These are phyloP conservation scores for Agrochola litura DNA, from an alignment of 2,888 invertebrate genomes.

Conservation along the genomic window DNA sequence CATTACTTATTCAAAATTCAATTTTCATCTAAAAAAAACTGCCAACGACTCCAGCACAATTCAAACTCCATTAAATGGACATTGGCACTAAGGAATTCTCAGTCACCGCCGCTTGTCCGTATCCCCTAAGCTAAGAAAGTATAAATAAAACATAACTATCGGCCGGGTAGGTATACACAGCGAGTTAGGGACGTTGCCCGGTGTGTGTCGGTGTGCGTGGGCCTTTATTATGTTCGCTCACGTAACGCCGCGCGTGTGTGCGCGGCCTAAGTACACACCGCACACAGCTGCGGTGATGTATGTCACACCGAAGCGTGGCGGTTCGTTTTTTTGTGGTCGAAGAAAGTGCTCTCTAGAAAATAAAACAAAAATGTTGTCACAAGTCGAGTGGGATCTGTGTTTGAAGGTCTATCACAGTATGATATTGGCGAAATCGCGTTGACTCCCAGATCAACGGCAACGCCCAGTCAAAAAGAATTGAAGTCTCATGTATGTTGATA, in stretches of 20 bases:
- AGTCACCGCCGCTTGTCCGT: slow-evolving; percentile 73
- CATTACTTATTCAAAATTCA: slow-evolving; percentile 26
- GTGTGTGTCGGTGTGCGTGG: slow-evolving; percentile 73
- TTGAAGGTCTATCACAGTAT: neutral
- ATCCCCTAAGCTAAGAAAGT: slow-evolving; percentile 85
- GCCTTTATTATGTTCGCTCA: slow-evolving; percentile 80
- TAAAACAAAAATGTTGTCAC: neutral
- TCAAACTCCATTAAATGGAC: slow-evolving; percentile 58
- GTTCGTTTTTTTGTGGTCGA: slow-evolving; percentile 41
- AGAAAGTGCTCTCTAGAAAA: neutral
- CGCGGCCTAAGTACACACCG: slow-evolving; percentile 84
- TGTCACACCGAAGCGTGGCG: slow-evolving; percentile 71
- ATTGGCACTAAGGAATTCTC: slow-evolving; percentile 68
- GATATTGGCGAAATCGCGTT: neutral
- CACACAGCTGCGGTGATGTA: slow-evolving; percentile 68
- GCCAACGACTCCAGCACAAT: slow-evolving; percentile 46
- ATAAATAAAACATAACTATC: slow-evolving; percentile 90
- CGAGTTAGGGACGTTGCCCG: slow-evolving; percentile 88
- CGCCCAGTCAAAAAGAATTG: neutral
- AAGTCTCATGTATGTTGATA: neutral
- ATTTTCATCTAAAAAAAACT: slow-evolving; percentile 32
- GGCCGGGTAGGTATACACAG: slow-evolving; percentile 73
- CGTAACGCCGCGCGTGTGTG: slow-evolving; percentile 79
- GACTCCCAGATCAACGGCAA: too few species aligned
- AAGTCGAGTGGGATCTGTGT: neutral